phyloP scores from a whole-genome alignment of 2,797 vertebrate species.

The Urophycis tenuis region DNA sequence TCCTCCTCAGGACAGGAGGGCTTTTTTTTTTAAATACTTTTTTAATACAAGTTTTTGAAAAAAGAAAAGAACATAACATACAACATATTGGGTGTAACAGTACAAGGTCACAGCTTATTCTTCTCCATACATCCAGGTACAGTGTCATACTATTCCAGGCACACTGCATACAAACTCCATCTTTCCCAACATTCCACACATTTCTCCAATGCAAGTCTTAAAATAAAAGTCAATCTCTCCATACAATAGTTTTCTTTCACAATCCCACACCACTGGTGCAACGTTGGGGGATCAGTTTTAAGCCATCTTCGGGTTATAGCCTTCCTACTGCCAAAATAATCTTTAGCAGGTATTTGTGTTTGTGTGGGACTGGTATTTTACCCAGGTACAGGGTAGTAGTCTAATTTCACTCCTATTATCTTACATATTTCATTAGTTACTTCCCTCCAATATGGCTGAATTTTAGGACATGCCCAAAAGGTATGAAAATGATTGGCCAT shows the following conservation, averaged over 20 bases:
- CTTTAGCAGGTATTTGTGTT: neutral
- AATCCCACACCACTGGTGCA: neutral
- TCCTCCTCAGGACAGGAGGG: too few relatives aligned
- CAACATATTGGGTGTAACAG: too few relatives aligned
- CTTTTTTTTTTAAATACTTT: too few relatives aligned
- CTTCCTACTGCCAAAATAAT: slow-evolving; percentile 1
- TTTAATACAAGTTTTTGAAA: too few relatives aligned
- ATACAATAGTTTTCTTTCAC: slow-evolving; percentile 7
- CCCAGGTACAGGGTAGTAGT: slow-evolving; percentile 4
- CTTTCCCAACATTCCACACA: neutral
- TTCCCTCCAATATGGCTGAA: slow-evolving; percentile 8
- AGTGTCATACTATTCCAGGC: neutral
- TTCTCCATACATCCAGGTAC: neutral
- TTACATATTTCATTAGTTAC: neutral
- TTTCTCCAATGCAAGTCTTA: neutral
- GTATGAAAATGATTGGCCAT: slow-evolving; percentile 5
- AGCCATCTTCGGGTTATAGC: slow-evolving; percentile 4
- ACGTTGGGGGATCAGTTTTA: neutral
- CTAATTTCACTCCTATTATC: neutral
- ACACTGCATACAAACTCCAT: neutral
- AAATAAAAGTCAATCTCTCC: neutral
- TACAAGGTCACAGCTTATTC: too few relatives aligned
- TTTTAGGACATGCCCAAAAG: slow-evolving; percentile 2
- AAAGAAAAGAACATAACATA: too few relatives aligned
- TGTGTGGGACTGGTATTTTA: neutral